Evolutionary conservation across 2,797 vertebrate species (phyloP).

Genomic region (Emydoidea blandingii): DNA sequence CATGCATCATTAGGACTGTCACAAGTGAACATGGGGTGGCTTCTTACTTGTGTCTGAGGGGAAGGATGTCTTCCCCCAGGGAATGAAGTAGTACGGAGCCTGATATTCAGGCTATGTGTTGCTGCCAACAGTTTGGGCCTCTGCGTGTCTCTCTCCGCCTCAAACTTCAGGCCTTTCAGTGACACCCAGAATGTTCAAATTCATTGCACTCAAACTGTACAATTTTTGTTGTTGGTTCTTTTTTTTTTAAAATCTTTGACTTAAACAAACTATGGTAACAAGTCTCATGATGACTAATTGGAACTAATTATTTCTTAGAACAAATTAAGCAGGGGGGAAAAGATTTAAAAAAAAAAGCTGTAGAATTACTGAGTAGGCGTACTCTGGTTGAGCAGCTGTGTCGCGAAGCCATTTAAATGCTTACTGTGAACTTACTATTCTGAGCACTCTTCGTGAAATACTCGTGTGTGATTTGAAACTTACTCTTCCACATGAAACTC

Average conservation of each 20-base stretch:
- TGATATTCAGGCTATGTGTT: background rate
- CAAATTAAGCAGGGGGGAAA: constrained; percentile 32
- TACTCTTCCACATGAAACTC: background rate
- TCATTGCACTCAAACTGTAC: background rate
- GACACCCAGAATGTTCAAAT: background rate
- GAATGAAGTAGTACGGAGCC: background rate
- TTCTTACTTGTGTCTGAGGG: constrained; percentile 1
- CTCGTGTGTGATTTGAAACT: background rate
- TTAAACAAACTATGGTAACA: constrained; percentile 37
- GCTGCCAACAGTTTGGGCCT: constrained; percentile 7
- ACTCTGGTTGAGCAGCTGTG: constrained; percentile 58
- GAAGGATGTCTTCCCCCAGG: background rate
- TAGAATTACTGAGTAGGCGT: constrained; percentile 52
- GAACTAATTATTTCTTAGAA: constrained; percentile 64
- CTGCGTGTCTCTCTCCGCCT: background rate
- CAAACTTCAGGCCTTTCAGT: background rate
- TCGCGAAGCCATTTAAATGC: constrained; percentile 43
- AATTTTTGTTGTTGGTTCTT: background rate
- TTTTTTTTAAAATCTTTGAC: constrained; percentile 3
- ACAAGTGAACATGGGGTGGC: background rate
- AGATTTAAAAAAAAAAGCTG: background rate
- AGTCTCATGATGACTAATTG: constrained; percentile 62
- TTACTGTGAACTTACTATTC: constrained; percentile 23
- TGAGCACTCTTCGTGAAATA: constrained; percentile 19
- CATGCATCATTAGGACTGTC: background rate